These are phyloP conservation scores for Cheilosia pagana DNA, from an alignment of 2,888 invertebrate species.

Conservation along the genomic window DNA sequence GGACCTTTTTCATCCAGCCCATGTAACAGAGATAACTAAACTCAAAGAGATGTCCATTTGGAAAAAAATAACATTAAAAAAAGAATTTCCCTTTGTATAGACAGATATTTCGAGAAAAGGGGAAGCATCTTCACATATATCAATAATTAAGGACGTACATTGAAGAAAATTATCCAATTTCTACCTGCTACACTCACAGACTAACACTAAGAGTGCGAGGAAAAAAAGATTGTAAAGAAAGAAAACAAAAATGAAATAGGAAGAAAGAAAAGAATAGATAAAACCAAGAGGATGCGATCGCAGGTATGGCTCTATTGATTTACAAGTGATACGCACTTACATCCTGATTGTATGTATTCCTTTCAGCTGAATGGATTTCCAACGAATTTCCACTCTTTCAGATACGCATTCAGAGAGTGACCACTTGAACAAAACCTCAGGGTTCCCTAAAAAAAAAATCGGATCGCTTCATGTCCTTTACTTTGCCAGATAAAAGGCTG, in stretches of 20 bases:
- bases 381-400: constrained; percentile 71
- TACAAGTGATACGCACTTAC: constrained; percentile 74
- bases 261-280: constrained; percentile 47
- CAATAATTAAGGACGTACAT: constrained; percentile 65
- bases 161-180: constrained; percentile 63
- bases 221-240: constrained; percentile 46
- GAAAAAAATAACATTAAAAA: constrained; percentile 42
- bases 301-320: constrained; percentile 74
- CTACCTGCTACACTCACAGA: constrained; percentile 44
- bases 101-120: constrained; percentile 54
- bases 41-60: constrained; percentile 44
- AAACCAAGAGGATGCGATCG: constrained; percentile 69
- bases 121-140: constrained; percentile 63
- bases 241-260: constrained; percentile 10
- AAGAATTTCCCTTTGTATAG: constrained; percentile 56
- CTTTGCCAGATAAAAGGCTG: constrained; percentile 60
- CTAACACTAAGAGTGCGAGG: constrained; percentile 34
- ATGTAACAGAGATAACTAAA: constrained; percentile 41
- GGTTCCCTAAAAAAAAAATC: constrained; percentile 50
- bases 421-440: constrained; percentile 74
- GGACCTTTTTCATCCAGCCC: not conserved
- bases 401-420: constrained; percentile 57
- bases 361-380: constrained; percentile 67
- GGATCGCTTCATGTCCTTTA: constrained; percentile 60
- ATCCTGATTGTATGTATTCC: constrained; percentile 72